These are phyloP conservation scores for Gisinianus flammeolus DNA, from an alignment of 2,888 invertebrate species.

Conservation along the genomic window DNA sequence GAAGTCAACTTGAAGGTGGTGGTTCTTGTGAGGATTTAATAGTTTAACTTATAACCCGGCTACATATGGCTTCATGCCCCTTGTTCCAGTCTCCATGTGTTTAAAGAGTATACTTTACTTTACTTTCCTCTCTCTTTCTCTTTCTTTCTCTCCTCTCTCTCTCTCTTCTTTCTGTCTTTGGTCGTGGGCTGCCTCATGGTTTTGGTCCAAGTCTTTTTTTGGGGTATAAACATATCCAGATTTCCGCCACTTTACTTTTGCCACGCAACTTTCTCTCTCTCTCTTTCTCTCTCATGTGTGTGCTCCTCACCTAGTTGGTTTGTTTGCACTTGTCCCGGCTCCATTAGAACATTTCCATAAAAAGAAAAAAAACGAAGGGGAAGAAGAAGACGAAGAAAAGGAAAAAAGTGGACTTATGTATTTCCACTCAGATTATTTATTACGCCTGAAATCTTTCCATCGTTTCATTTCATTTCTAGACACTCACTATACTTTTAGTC, in stretches of 20 bases:
- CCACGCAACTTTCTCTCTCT: background rate
- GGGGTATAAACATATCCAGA: background rate
- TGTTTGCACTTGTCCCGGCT: background rate
- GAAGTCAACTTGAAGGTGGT: conserved; percentile 26
- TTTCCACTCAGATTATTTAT: conserved; percentile 36
- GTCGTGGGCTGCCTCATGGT: background rate
- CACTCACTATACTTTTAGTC: background rate
- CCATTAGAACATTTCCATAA: conserved; percentile 38
- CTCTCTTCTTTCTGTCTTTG: background rate
- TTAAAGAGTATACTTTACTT: conserved; percentile 31
- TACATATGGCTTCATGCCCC: conserved; percentile 30
- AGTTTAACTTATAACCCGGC: conserved; percentile 27
- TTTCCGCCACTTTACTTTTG: background rate
- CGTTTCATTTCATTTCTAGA: background rate
- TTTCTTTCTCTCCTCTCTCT: background rate
- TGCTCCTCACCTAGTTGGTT: conserved; percentile 1
- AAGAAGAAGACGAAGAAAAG: conserved; percentile 4
- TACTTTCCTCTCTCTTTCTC: background rate
- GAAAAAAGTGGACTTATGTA: conserved; percentile 16
- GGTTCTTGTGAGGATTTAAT: conserved; percentile 28
- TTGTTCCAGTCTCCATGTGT: conserved; percentile 31
- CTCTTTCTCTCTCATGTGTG: background rate
- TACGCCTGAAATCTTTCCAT: conserved; percentile 23
- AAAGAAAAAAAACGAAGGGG: background rate
- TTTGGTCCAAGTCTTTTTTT: too few relatives aligned